Evolutionary conservation across 2,797 vertebrate species (phyloP), one percentile per base, ranked within the genome.

Genomic region (Manis javanica): DNA sequence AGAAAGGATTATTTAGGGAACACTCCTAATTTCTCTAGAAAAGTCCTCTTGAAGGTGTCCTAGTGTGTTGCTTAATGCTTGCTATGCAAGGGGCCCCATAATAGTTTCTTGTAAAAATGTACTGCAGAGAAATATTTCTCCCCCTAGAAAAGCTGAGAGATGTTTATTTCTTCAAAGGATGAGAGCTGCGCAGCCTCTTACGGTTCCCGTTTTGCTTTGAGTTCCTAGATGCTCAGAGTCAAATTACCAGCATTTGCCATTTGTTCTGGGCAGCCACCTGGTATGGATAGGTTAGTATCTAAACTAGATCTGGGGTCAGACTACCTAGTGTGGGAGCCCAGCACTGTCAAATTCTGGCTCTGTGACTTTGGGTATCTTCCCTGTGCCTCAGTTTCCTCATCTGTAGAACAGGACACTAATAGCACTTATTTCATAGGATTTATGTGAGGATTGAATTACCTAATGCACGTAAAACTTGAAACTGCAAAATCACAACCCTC

Each of bases 91-190:
- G 4, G 37, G 7, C 31, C n/a, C 3, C 3, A 18, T 46, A 15
- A 8, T 89, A 24, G 15, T 90, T 96, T 93, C 55, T 79, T 71
- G 8, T 23, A 83, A n/a, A 94, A 51, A 81, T 74, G 53, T n/a
- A n/a, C 46, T 83, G 24, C n/a, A n/a, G 21, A 64, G 53, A 94
- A 69, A 34, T 90, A 68, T 39, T 64, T 75, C 13, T 90, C n/a
- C 12, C 37, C 10, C 15, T 46, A 79, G 69, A 90, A 90, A 51
- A 92, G 37, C 53, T 68, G 26, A 72, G 24, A 57, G 69, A 11
- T 69, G 84, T 92, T 95, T 24, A 42, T 26, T 91, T 81, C 51
- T 85, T 84, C 2, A 4, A 57, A 59, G 75, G 61, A 59, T 6
- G 19, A 94, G 51, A 78, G 39, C 49, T 4, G 0, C 2, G 1